Evolutionary conservation across 2,888 invertebrate genomes (phyloP), one percentile per base, ranked within the genome.

Genomic region (Miltochrista miniata): DNA sequence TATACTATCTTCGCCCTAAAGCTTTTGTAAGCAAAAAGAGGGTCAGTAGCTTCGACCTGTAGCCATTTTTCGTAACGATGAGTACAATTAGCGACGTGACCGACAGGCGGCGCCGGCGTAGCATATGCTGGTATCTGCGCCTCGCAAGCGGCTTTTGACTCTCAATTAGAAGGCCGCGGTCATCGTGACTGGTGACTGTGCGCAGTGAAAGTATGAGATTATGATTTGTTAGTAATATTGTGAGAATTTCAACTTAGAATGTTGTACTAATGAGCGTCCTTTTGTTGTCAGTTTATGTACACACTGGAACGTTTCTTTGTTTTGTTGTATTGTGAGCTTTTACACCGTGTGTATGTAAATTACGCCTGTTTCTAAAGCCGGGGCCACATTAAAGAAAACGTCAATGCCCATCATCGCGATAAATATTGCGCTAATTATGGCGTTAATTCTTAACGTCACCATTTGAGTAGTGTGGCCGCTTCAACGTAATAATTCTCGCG

Each of bases 131-230:
- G 8, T 10, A 10, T 10, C 31, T 9, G 31, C 31, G 31, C 18
- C 18, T 24, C 18, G 18, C 18, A 24, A 5, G 36, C 9, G 36
- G 36, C 36, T 9, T 8, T 13, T 15, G 14, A 2, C 13, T 5
- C 36, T 36, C 10, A 38, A 38, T 38, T 38, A 38, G 11, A 18
- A n/a, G 8, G 8, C 12, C 35, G 35, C n/a, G n/a, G 33, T 12
- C 13, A 12, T 15, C 7, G 7, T 11, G 18, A 24, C 18, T 12
- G 1, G 10, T 15, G 14, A 14, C 38, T 24, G 30, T 13, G 34
- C 9, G 10, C 12, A 37, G 44, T 37, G 44, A 45, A 45, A 37
- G 44, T 30, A 29, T 45, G 44, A n/a, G 14, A 13, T 45, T 15
- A 43, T n/a, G 13, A 15, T 34, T 13, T 31, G 11, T 13, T 44